Evolutionary conservation across 2,113 vertebrate genomes (phyloP).

Genomic region (Odontophorus gujanensis): DNA sequence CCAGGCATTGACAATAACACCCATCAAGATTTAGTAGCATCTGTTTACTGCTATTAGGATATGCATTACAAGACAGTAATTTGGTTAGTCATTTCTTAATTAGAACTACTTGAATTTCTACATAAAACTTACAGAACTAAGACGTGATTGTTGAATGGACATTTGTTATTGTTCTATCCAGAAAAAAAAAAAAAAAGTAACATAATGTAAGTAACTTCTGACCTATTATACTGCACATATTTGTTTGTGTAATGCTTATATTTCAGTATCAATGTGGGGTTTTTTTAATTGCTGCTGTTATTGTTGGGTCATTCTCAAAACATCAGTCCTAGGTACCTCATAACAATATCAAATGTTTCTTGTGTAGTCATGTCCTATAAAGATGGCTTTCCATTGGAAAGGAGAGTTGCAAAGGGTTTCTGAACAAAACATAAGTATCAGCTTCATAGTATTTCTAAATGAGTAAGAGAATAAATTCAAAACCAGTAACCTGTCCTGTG

Average conservation of each 20-base stretch:
- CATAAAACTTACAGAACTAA: background rate
- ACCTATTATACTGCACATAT: background rate
- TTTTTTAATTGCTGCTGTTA: background rate
- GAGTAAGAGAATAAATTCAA: background rate
- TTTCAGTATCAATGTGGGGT: background rate
- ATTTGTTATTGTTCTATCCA: background rate
- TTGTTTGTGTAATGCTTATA: background rate
- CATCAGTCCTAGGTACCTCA: background rate
- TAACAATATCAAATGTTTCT: background rate
- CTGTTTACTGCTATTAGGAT: slow-evolving; percentile 28
- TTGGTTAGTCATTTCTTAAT: slow-evolving; percentile 37
- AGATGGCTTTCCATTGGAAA: background rate
- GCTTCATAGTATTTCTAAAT: background rate
- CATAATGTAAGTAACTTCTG: background rate
- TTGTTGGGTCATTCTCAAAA: background rate
- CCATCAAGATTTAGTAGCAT: slow-evolving; percentile 26
- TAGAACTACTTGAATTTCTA: background rate
- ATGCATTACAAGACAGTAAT: slow-evolving; percentile 10
- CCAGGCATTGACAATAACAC: background rate
- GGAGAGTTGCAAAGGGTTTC: background rate
- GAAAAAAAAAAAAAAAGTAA: background rate
- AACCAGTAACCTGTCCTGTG: background rate
- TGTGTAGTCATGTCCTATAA: background rate
- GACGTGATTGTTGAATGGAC: background rate
- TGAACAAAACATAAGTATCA: background rate